Percentiles rank a stretch among this genome's conserved stretches.
These are phyloP conservation scores for Notospermus geniculatus DNA, from an alignment of 1,140 invertebrate species.

Conservation along the genomic window DNA sequence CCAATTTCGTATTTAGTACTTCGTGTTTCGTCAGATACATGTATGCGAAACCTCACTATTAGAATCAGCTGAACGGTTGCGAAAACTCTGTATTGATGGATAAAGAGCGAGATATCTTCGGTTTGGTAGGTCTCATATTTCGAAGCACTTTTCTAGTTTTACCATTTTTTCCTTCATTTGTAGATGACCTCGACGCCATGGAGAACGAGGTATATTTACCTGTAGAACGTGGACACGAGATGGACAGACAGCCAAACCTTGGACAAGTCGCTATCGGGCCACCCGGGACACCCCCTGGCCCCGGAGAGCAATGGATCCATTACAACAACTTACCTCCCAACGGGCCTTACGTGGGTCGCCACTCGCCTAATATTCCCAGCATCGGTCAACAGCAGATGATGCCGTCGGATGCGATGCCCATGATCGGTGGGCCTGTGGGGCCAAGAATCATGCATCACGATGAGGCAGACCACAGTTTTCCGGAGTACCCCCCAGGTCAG, in stretches of 20 bases:
- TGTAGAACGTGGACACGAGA: constrained; percentile 36
- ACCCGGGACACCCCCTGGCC: constrained; percentile 34
- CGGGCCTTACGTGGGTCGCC: constrained; percentile 33
- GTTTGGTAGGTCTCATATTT: too few relatives aligned
- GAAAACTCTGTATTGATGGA: too few relatives aligned
- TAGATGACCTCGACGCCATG: constrained; percentile 44
- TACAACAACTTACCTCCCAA: constrained; percentile 25
- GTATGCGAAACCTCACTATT: too few relatives aligned
- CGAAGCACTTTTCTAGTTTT: too few relatives aligned
- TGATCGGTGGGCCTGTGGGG: constrained; percentile 28
- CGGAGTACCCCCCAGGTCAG: constrained; percentile 39
- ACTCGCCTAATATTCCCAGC: constrained; percentile 33
- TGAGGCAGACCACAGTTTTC: constrained; percentile 36
- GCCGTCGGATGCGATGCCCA: constrained; percentile 31
- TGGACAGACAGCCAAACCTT: constrained; percentile 43
- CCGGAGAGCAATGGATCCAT: constrained; percentile 41
- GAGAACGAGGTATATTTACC: constrained; percentile 35
- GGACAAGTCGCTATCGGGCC: constrained; percentile 38
- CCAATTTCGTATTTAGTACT: too few relatives aligned
- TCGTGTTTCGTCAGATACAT: too few relatives aligned
- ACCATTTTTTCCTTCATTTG: constrained; percentile 17
- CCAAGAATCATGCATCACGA: constrained; percentile 38
- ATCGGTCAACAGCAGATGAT: constrained; percentile 33
- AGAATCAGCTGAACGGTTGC: too few relatives aligned
- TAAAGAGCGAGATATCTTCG: too few relatives aligned